Evolutionary conservation across 2,797 vertebrate genomes (phyloP).

Genomic region (Falco concolor): DNA sequence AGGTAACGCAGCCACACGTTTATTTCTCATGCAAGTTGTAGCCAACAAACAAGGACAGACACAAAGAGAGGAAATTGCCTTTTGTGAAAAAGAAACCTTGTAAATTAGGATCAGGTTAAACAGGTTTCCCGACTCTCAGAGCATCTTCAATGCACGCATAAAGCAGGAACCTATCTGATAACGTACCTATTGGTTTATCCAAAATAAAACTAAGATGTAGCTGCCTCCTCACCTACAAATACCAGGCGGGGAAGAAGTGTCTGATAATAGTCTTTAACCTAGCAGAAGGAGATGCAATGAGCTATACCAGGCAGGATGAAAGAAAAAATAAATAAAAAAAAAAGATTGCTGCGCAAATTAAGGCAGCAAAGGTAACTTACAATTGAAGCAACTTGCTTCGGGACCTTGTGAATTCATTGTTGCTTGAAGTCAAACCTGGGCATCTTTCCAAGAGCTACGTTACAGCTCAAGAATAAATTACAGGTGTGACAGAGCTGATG

Average conservation of each 20-base stretch:
- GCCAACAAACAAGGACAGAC: fast-evolving
- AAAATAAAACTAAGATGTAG: not conserved
- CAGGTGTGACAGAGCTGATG: conserved; percentile 53
- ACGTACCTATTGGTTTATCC: not conserved
- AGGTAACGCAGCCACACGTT: not conserved
- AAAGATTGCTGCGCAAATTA: not conserved
- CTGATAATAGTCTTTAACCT: not conserved
- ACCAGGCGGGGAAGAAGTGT: not conserved
- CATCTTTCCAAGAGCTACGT: conserved; percentile 22
- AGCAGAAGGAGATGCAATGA: not conserved
- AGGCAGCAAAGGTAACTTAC: conserved; percentile 7
- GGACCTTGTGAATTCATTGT: conserved; percentile 28
- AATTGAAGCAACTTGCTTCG: not conserved
- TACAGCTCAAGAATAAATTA: conserved; percentile 55
- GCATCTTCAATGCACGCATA: not conserved
- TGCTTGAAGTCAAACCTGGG: conserved; percentile 46
- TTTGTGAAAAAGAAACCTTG: not conserved
- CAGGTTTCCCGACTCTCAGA: not conserved
- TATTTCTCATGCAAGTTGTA: not conserved
- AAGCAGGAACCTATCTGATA: not conserved
- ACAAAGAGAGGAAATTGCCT: not conserved
- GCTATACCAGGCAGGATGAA: not conserved
- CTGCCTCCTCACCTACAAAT: not conserved
- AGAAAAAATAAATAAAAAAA: not conserved
- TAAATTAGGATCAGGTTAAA: not conserved